phyloP scores from a whole-genome alignment of 2,797 vertebrate species.

The Notolepis coatsorum region DNA sequence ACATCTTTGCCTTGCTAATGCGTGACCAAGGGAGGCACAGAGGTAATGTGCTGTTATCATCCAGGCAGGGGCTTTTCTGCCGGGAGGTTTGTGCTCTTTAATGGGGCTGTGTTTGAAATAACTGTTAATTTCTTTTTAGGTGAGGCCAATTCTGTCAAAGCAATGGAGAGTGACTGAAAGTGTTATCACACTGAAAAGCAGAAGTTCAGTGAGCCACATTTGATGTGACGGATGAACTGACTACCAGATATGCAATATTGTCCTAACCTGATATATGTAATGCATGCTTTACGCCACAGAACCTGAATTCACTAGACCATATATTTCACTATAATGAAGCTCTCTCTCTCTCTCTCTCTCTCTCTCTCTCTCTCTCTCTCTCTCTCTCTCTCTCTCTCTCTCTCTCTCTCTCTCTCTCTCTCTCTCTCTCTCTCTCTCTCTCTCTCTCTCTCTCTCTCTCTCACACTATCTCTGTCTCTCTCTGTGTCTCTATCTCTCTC shows the following conservation, averaged over 20 bases:
- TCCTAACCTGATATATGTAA: not conserved
- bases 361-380: not conserved
- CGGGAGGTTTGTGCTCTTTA: not conserved
- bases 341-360: not conserved
- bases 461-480: too few relatives aligned
- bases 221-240: not conserved
- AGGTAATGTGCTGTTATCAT: not conserved
- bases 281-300: too few relatives aligned
- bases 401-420: not conserved
- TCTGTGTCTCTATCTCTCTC: too few relatives aligned
- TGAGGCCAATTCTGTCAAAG: not conserved
- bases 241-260: not conserved
- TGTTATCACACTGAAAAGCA: not conserved
- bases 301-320: too few relatives aligned
- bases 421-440: not conserved
- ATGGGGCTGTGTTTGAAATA: not conserved
- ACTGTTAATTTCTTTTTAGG: not conserved
- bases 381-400: constrained; percentile 2
- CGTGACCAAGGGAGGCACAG: constrained; percentile 4
- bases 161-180: not conserved
- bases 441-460: not conserved
- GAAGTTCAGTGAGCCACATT: not conserved
- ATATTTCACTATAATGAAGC: not conserved
- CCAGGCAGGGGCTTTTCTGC: constrained; percentile 2
- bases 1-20: constrained; percentile 27